Conservation (phyloP, 1,140 invertebrate genomes). For the Dendroctonus valens region DNA sequence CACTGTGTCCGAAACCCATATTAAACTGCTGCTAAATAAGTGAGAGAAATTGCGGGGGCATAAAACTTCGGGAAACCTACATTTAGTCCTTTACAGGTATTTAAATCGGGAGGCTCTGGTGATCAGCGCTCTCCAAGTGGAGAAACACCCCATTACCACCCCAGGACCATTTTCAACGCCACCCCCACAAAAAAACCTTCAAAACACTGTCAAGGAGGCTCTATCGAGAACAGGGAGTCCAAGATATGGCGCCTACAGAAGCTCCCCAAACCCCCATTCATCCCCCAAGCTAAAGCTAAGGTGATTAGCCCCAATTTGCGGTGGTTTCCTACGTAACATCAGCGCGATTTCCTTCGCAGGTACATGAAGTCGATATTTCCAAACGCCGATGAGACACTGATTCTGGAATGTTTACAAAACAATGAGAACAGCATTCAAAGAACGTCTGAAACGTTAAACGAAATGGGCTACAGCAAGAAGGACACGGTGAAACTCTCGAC, state of each 20-base stretch:
- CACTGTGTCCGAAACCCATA: conserved; percentile 84
- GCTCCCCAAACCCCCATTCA: conserved; percentile 65
- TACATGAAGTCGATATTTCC: conserved; percentile 90
- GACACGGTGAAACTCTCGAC: conserved; percentile 58
- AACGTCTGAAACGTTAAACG: conserved; percentile 73
- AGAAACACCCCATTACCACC: conserved; percentile 86
- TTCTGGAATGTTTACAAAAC: conserved; percentile 78
- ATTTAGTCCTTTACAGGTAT: conserved; percentile 60
- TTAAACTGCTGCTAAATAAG: conserved; percentile 84
- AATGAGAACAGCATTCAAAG: conserved; percentile 87
- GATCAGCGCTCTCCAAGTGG: conserved; percentile 88
- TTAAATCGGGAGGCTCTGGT: conserved; percentile 91
- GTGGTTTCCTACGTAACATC: background rate
- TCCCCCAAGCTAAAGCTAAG: conserved; percentile 91
- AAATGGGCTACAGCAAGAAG: conserved; percentile 78
- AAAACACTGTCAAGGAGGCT: conserved; percentile 41
- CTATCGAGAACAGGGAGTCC: conserved; percentile 51
- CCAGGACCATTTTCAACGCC: conserved; percentile 74
- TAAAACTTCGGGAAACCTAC: background rate
- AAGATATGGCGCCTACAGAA: conserved; percentile 49
- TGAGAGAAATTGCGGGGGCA: conserved; percentile 53
- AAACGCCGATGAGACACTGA: conserved; percentile 85
- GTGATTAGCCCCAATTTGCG: conserved; percentile 49
- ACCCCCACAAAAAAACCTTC: conserved; percentile 58
- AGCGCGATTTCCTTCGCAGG: conserved; percentile 53